A percentile compares a stretch with the other conserved stretches of the same genome.
Conservation (phyloP, 2,113 vertebrate species). For the Triplophysa tibetana region DNA sequence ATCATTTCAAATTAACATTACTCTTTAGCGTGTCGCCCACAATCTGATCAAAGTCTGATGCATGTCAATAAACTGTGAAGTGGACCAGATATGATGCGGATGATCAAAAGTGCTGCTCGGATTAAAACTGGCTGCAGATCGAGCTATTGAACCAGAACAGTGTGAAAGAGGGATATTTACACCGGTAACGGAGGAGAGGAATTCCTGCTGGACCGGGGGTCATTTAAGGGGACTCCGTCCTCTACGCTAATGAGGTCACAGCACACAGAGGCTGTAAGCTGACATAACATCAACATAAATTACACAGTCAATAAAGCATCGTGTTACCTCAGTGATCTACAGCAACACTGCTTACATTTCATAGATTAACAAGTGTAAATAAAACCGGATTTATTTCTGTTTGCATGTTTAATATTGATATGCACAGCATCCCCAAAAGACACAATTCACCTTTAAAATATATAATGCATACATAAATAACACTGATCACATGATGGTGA, state of each 20-base stretch:
- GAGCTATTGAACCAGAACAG: neutral
- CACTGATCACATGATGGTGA: too few relatives aligned
- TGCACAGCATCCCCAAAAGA: too few relatives aligned
- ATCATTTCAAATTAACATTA: too few relatives aligned
- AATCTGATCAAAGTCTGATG: neutral
- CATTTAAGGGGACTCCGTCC: neutral
- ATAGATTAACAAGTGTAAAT: too few relatives aligned
- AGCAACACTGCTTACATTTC: too few relatives aligned
- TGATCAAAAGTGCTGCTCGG: too few relatives aligned
- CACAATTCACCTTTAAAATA: too few relatives aligned
- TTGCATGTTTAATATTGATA: too few relatives aligned
- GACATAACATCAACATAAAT: neutral
- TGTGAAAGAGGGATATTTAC: neutral
- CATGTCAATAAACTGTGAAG: neutral
- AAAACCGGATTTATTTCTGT: too few relatives aligned
- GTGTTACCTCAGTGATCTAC: slow-evolving; percentile 77
- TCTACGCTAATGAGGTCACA: neutral
- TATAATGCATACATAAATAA: too few relatives aligned
- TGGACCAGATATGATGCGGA: neutral
- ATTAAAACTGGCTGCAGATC: neutral
- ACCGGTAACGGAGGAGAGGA: neutral
- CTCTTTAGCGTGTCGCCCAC: neutral
- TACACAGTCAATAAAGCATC: slow-evolving; percentile 73
- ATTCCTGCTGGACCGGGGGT: neutral
- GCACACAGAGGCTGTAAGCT: neutral